Conservation (phyloP, 2,888 invertebrate species). For the Chaetoderma sp. region DNA sequence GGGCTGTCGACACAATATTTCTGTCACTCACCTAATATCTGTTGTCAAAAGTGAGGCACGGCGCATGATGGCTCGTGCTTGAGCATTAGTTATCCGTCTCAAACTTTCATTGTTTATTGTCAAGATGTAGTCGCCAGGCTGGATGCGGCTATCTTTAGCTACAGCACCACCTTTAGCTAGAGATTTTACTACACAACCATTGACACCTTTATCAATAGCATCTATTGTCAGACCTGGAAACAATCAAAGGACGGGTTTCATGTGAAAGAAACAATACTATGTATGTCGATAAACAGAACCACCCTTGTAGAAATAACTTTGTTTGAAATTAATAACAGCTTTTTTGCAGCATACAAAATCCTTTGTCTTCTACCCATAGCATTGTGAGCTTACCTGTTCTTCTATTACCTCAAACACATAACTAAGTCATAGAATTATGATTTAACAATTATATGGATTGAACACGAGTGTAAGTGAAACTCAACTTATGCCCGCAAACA, state of each 20-base stretch:
- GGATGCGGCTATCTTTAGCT: slow-evolving; percentile 74
- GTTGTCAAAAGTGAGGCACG: slow-evolving; percentile 74
- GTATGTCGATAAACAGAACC: too few species aligned
- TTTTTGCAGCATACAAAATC: too few species aligned
- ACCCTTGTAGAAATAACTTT: too few species aligned
- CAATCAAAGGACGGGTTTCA: not conserved
- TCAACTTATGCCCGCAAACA: too few species aligned
- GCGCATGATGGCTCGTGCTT: slow-evolving; percentile 74
- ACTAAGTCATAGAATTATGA: too few species aligned
- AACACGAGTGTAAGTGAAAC: too few species aligned
- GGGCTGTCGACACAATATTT: not conserved
- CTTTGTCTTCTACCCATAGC: too few species aligned
- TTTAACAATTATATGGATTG: too few species aligned
- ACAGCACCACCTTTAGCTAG: slow-evolving; percentile 73
- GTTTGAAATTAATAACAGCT: too few species aligned
- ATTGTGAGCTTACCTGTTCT: too few species aligned
- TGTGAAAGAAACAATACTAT: too few species aligned
- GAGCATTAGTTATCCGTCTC: slow-evolving; percentile 73
- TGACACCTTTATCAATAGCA: slow-evolving; percentile 73
- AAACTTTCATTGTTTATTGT: slow-evolving; percentile 75
- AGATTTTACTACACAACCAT: slow-evolving; percentile 73
- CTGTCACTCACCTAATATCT: slow-evolving; percentile 72
- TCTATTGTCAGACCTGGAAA: slow-evolving; percentile 74
- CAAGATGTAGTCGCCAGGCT: slow-evolving; percentile 74
- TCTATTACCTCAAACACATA: too few species aligned